Percentiles rank a stretch among this genome's conserved stretches.
These are phyloP conservation scores for Gymnosoma rotundatum DNA, from an alignment of 2,888 invertebrate genomes.

Conservation along the genomic window DNA sequence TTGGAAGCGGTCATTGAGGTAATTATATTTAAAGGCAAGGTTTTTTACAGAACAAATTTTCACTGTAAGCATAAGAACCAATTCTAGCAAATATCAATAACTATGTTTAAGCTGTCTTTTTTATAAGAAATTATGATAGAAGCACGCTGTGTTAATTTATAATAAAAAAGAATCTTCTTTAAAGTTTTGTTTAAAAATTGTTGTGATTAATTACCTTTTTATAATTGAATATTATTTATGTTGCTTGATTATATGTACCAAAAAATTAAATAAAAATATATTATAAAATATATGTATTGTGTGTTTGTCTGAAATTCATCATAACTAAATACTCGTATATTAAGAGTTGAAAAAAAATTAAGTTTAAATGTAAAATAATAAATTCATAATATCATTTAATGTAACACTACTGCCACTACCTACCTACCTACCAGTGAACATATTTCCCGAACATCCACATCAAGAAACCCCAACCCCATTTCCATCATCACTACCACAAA, in stretches of 20 bases:
- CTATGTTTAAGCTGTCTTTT: not conserved
- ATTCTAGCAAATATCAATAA: not conserved
- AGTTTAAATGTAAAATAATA: constrained; percentile 55
- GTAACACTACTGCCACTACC: constrained; percentile 27
- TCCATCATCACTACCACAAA: constrained; percentile 6
- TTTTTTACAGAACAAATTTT: too few relatives aligned
- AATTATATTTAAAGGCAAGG: too few relatives aligned
- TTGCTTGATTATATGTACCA: constrained; percentile 49
- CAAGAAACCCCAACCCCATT: not conserved
- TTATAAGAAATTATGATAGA: not conserved
- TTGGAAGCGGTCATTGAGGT: too few relatives aligned
- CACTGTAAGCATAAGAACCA: not conserved
- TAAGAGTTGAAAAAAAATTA: constrained; percentile 38
- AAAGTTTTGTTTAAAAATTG: not conserved
- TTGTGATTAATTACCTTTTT: constrained; percentile 2
- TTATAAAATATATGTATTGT: constrained; percentile 39
- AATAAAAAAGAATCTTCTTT: not conserved
- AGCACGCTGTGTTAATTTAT: not conserved
- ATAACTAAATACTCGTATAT: constrained; percentile 71
- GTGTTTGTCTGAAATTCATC: constrained; percentile 60
- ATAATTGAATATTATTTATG: constrained; percentile 21
- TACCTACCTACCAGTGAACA: not conserved
- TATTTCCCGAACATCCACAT: not conserved
- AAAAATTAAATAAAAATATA: constrained; percentile 15
- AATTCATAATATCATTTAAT: constrained; percentile 35